A percentile compares a stretch with the other conserved stretches of the same genome.
Evolutionary conservation across 2,113 vertebrate species (phyloP).

Genomic region (Tachysurus vachellii): DNA sequence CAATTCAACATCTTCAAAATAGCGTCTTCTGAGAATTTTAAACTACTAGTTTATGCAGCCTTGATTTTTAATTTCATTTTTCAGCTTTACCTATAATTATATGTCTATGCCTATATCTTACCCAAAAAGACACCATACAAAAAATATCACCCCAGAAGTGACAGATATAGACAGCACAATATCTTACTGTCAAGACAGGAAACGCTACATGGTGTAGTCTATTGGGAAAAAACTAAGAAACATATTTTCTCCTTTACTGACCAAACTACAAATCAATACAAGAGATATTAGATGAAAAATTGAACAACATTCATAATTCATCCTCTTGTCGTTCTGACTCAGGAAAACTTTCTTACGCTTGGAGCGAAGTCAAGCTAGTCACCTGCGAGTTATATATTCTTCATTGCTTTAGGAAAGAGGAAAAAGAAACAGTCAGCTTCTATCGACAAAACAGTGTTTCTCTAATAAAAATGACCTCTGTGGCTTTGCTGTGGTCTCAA

Average conservation of each 20-base stretch:
- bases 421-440: background rate
- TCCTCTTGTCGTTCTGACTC: background rate
- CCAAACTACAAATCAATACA: conserved; percentile 12
- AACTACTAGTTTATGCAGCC: background rate
- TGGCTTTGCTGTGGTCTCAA: background rate
- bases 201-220: background rate
- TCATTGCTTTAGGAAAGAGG: background rate
- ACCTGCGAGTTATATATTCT: background rate
- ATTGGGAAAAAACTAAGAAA: background rate
- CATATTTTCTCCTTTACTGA: background rate
- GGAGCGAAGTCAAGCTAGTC: background rate
- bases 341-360: background rate
- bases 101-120: too few relatives aligned
- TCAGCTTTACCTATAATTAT: background rate
- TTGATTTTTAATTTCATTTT: background rate
- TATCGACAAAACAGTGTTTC: background rate
- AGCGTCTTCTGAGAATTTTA: background rate
- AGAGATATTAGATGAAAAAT: conserved; percentile 9
- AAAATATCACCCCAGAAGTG: background rate
- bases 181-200: background rate
- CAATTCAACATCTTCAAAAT: background rate
- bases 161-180: background rate
- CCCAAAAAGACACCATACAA: background rate
- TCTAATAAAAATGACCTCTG: background rate
- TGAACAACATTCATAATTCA: background rate